Evolutionary conservation across 1,140 invertebrate species (phyloP).

Genomic region (Harpegnathos saltator): DNA sequence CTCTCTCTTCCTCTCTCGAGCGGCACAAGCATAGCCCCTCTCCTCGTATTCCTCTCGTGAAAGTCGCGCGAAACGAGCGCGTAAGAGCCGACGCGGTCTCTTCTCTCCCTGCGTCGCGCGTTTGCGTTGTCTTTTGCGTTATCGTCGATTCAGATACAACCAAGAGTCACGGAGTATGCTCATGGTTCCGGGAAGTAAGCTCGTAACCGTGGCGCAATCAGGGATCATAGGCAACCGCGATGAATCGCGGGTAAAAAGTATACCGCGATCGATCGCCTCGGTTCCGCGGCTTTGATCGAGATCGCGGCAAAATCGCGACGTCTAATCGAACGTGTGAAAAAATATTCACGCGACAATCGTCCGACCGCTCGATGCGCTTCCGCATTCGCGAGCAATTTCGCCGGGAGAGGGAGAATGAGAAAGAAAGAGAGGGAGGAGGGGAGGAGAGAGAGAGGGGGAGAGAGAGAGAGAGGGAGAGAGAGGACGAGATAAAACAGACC

Average conservation of each 20-base stretch:
- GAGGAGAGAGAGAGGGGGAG: too few species aligned
- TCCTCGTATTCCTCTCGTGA: conserved; percentile 47
- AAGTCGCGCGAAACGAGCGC: conserved; percentile 46
- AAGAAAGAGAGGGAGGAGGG: too few species aligned
- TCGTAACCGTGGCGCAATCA: not conserved
- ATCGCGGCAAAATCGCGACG: not conserved
- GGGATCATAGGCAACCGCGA: not conserved
- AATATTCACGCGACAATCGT: too few species aligned
- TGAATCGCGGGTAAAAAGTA: not conserved
- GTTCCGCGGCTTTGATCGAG: not conserved
- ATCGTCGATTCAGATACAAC: conserved; percentile 6
- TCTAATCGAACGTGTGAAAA: too few species aligned
- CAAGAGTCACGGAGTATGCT: not conserved
- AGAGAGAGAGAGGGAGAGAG: too few species aligned
- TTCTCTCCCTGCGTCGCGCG: not conserved
- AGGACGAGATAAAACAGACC: too few species aligned
- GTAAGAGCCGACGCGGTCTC: conserved; percentile 6
- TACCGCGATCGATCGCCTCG: too few species aligned
- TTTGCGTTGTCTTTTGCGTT: conserved; percentile 15
- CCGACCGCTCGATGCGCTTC: not conserved
- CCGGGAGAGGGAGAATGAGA: conserved; percentile 22
- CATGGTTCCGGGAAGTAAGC: not conserved
- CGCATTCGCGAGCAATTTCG: conserved; percentile 54
- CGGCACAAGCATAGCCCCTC: conserved; percentile 22
- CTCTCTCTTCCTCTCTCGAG: too few species aligned